Evolutionary conservation across 2,888 invertebrate species (phyloP), one percentile per base, ranked within the genome.

Genomic region (Ophonus ardosiacus): DNA sequence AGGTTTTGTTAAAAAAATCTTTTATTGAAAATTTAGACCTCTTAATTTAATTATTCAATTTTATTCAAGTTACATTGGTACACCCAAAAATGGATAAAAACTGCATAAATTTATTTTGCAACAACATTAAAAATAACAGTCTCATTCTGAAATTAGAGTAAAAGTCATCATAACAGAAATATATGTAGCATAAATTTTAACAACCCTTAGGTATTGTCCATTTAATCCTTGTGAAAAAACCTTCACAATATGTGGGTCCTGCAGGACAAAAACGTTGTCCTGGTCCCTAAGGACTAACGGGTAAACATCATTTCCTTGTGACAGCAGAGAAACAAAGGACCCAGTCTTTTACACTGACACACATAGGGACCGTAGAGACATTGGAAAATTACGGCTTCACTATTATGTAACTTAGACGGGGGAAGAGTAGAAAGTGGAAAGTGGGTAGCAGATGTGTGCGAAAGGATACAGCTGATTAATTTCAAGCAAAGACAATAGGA

Each of bases 221-320:
- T 17, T 59, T 17, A 59, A 59, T 59, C 59, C 59, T 56, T 51
- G 43, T 51, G 43, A 51, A 51, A 51, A 51, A 51, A 51, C 43
- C 43, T 59, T 15, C 17, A 59, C 59, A 59, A 59, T 59, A 7
- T 15, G 15, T 59, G n/a, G 4, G 13, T 59, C 59, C 59, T 68
- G 7, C 68, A 24, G 68, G 24, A 68, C 68, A 68, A 68, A 63
- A 68, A 68, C 68, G 38, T 51, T 51, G 43, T n/a, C 31, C 68
- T 15, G 38, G 38, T 68, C 68, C 68, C 38, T 8, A 15, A 15
- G 68, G 68, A 68, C n/a, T 38, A 31, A 15, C 68, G 68, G 68
- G 68, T 68, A 68, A 68, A 68, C 68, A 68, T 68, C 68, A 68
- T 68, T 68, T 68, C 68, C 68, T 68, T 68, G 68, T 68, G 68